Percentiles rank a stretch among this genome's conserved stretches.
phyloP scores from a whole-genome alignment of 2,888 invertebrate genomes.

The Papilio demoleus region DNA sequence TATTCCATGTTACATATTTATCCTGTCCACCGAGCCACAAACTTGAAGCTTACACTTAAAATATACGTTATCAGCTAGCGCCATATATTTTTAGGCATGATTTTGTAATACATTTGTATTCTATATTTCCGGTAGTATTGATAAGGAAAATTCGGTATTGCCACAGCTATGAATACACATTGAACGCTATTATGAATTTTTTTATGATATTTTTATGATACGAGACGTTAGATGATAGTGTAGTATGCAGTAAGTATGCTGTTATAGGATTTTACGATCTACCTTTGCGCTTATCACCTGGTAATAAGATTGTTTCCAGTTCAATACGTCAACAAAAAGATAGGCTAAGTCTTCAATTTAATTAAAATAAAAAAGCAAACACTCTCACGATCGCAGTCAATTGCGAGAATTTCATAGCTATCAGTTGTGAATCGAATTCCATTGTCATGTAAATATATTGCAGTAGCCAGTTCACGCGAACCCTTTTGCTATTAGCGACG shows the following conservation, averaged over 20 bases:
- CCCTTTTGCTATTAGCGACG: conserved; percentile 49
- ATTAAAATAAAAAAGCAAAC: background rate
- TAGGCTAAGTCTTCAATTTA: background rate
- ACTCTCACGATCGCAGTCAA: background rate
- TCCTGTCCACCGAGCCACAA: conserved; percentile 28
- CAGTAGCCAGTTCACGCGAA: conserved; percentile 37
- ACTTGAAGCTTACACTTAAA: conserved; percentile 17
- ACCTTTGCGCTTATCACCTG: background rate
- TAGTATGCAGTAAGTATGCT: background rate
- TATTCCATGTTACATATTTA: conserved; percentile 14
- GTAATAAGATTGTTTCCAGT: background rate
- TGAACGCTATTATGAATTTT: background rate
- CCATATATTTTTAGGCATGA: conserved; percentile 20
- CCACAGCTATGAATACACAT: background rate
- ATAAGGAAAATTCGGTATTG: background rate
- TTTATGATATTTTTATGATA: background rate
- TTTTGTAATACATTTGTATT: conserved; percentile 21
- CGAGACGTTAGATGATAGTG: background rate
- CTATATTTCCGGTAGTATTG: conserved; percentile 17
- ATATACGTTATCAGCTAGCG: conserved; percentile 25
- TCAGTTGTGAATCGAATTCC: conserved; percentile 5
- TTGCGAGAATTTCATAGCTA: background rate
- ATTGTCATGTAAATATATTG: conserved; percentile 28
- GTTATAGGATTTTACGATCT: background rate
- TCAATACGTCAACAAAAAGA: background rate